A percentile compares a stretch with the other conserved stretches of the same genome.
These are phyloP conservation scores for Sylvia atricapilla DNA, from an alignment of 2,113 vertebrate species.

Conservation along the genomic window DNA sequence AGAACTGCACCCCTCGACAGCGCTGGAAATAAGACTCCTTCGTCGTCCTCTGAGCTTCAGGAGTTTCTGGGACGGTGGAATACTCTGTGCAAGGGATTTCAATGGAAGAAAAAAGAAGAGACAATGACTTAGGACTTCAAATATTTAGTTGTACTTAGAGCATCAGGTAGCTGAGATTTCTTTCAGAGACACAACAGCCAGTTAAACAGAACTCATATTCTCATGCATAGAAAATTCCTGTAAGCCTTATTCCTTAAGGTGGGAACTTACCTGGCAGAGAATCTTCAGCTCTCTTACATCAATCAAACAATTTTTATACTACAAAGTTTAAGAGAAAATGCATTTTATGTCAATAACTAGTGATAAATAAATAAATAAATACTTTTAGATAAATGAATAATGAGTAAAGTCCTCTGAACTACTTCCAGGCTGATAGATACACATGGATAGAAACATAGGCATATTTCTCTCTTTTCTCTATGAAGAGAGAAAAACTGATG, in stretches of 20 bases:
- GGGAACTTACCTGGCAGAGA: background rate
- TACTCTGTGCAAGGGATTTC: constrained; percentile 55
- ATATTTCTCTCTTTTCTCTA: background rate
- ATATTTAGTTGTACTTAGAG: background rate
- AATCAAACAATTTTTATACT: background rate
- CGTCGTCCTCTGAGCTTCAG: constrained; percentile 67
- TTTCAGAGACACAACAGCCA: background rate
- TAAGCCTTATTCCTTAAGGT: background rate
- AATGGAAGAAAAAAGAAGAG: background rate
- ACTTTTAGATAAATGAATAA: background rate
- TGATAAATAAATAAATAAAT: background rate
- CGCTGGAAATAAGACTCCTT: constrained; percentile 60
- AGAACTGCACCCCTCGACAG: constrained; percentile 73
- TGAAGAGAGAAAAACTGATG: background rate
- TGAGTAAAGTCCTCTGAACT: background rate
- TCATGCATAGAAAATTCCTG: background rate
- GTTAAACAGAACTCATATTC: background rate
- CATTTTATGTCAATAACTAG: background rate
- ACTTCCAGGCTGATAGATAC: background rate
- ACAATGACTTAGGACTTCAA: background rate
- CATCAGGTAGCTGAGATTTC: background rate
- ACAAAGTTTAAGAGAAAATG: background rate
- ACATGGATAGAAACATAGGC: background rate
- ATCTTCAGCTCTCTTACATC: background rate
- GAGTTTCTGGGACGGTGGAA: constrained; percentile 72